Evolutionary conservation across 2,797 vertebrate species (phyloP), one percentile per base, ranked within the genome.

Genomic region (Yasuhikotakia modesta): DNA sequence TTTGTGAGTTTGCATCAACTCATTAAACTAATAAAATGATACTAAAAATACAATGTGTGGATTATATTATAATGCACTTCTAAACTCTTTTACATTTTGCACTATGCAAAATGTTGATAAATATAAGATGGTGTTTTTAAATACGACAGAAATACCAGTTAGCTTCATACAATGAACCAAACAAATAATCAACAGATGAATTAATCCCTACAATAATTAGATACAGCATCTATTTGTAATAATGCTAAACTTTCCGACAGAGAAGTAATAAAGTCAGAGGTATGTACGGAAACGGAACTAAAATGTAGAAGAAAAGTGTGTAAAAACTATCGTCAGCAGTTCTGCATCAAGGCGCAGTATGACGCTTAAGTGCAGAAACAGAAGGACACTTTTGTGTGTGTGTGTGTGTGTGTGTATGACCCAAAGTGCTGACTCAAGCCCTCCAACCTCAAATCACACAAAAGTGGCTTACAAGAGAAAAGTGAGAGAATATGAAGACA

Each of bases 401-500:
- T 35, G 35, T 35, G 35, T 35, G 35, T 35, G 4, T 35, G 35
- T 35, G 35, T 35, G 22, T 46, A 35, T 52, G 60, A 39, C 21
- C 10, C 27, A 74, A 13, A 71, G 30, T 78, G 81, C 82, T 80
- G 82, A 83, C 74, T 83, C 78, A 80, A 76, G 63, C 64, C 57
- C 45, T 73, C 16, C 43, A 71, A 68, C 30, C 69, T 68, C 24
- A 76, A 76, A 79, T 55, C 43, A 24, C 65, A 53, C 30, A 68
- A 79, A 39, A 79, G 14, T 57, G 16, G 66, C 50, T 17, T 14
- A 22, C 43, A 63, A 21, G 3, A 27, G 22, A 35, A 3, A 63
- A 5, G 58, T 8, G 1, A n/a, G n/a, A 45, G 27, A 64, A 48
- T 21, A 57, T 46, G 17, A 24, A 76, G 65, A 76, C 65, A 68